These are phyloP conservation scores for Eulemur coronatus DNA, from an alignment of 2,797 vertebrate species.

Conservation along the genomic window DNA sequence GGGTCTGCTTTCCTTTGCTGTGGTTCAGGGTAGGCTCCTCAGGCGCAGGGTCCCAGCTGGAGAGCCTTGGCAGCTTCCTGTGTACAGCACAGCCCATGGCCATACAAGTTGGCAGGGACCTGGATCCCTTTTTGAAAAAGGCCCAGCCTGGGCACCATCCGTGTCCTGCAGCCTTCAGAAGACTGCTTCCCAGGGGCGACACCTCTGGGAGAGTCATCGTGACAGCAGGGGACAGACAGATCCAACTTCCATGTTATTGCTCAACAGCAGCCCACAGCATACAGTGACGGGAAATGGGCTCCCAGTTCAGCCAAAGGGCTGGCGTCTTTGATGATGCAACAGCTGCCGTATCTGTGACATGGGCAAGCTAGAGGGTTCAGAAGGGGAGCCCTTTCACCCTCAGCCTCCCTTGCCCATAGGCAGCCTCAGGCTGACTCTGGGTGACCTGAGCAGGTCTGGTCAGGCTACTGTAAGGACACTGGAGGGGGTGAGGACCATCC, in stretches of 20 bases:
- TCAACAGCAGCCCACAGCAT: constrained; percentile 46
- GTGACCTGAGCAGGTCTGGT: neutral
- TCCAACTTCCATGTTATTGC: constrained; percentile 45
- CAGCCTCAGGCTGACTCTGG: neutral
- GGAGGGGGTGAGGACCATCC: neutral
- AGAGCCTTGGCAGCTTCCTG: neutral
- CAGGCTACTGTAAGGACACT: neutral
- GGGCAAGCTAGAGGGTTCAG: neutral
- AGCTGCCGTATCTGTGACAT: neutral
- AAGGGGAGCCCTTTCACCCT: neutral
- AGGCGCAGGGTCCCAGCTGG: neutral
- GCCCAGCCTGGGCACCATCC: neutral
- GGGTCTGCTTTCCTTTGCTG: neutral
- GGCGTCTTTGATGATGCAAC: constrained; percentile 49
- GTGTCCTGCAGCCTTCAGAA: neutral
- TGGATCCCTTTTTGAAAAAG: neutral
- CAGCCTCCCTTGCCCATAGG: neutral
- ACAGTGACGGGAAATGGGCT: constrained; percentile 49
- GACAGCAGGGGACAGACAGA: neutral
- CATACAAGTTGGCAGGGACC: neutral
- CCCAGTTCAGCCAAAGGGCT: constrained; percentile 67
- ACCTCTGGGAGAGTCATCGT: constrained; percentile 53
- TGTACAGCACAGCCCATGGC: neutral
- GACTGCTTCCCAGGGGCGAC: neutral
- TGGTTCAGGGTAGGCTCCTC: neutral